Evolutionary conservation across 2,888 invertebrate genomes (phyloP).

Genomic region (Creontiades dilutus): DNA sequence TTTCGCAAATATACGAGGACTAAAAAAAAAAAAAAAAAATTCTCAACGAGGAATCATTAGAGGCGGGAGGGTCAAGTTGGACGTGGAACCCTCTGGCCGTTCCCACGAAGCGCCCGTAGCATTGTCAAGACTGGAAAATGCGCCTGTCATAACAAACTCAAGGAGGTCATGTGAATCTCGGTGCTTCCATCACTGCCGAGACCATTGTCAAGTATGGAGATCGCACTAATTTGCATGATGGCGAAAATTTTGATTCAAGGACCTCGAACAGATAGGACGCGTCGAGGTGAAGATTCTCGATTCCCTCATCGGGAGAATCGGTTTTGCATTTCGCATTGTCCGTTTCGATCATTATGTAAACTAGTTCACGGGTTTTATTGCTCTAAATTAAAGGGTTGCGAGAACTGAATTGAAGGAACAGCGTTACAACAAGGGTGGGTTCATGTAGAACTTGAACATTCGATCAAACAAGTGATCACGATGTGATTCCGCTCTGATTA

Average conservation of each 20-base stretch:
- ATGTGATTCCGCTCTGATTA: too few relatives aligned
- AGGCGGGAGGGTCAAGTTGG: background rate
- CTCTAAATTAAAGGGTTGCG: background rate
- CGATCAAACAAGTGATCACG: background rate
- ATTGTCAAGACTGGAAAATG: background rate
- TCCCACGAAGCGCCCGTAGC: background rate
- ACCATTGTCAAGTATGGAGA: conserved; percentile 24
- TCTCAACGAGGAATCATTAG: background rate
- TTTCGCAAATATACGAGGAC: background rate
- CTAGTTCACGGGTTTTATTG: background rate
- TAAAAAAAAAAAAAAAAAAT: background rate
- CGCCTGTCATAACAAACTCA: conserved; percentile 40
- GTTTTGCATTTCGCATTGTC: conserved; percentile 19
- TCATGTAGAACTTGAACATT: background rate
- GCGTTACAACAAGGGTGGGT: background rate
- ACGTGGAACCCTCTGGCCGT: background rate
- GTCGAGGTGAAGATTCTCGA: conserved; percentile 9
- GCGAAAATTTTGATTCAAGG: background rate
- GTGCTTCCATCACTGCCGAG: background rate
- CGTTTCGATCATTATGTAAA: conserved; percentile 21
- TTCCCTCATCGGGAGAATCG: conserved; percentile 16
- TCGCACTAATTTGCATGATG: conserved; percentile 41
- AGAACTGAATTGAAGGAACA: background rate
- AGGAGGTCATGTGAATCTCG: conserved; percentile 40
- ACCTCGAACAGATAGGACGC: background rate